Conservation (phyloP, 2,888 invertebrate species). For the Alcis repandata region DNA sequence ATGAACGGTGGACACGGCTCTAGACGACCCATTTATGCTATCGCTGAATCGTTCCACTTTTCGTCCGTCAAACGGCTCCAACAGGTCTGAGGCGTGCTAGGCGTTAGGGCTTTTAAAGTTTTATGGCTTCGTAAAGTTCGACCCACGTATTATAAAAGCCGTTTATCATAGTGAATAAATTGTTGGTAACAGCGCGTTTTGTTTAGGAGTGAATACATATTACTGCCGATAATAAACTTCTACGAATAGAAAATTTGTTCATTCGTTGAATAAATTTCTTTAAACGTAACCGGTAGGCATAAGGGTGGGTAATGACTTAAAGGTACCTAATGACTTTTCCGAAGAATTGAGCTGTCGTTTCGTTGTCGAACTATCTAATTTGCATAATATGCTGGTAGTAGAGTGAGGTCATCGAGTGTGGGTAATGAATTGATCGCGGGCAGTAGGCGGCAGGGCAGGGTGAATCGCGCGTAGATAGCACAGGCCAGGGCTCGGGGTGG, state of each 20-base stretch:
- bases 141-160: conserved; percentile 7
- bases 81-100: conserved; percentile 55
- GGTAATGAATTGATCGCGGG: conserved; percentile 61
- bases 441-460: conserved; percentile 45
- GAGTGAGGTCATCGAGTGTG: conserved; percentile 73
- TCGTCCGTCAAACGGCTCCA: conserved; percentile 59
- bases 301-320: too few relatives aligned
- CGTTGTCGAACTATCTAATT: conserved; percentile 51
- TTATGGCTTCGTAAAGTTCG: conserved; percentile 20
- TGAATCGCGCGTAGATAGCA: conserved; percentile 41
- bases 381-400: conserved; percentile 74
- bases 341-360: background rate
- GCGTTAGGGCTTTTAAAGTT: conserved; percentile 44
- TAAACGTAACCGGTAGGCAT: too few relatives aligned
- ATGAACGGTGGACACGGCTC: conserved; percentile 56
- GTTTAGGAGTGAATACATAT: background rate
- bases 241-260: background rate
- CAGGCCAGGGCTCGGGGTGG: conserved; percentile 59
- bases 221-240: background rate
- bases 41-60: conserved; percentile 80
- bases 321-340: conserved; percentile 2
- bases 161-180: conserved; percentile 10
- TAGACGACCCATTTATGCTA: conserved; percentile 79
- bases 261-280: background rate
- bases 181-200: background rate